phyloP scores from a whole-genome alignment of 2,888 invertebrate genomes.

The Ptychoptera albimana region DNA sequence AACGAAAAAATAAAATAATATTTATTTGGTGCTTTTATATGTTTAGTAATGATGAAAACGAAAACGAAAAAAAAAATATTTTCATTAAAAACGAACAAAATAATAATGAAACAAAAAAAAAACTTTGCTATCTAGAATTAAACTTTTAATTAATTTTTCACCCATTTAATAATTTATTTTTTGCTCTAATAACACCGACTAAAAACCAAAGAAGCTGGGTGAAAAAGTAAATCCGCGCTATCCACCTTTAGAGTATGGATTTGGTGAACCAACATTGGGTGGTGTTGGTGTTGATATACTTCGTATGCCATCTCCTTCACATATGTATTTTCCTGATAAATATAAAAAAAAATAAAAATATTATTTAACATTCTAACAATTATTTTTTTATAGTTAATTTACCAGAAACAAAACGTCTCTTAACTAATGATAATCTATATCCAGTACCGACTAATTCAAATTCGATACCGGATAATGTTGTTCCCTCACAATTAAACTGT shows the following conservation, averaged over 20 bases:
- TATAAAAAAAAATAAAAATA: slow-evolving; percentile 7
- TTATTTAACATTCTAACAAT: neutral
- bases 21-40: too few relatives aligned
- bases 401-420: slow-evolving; percentile 90
- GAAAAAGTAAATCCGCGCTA: slow-evolving; percentile 1
- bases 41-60: too few relatives aligned
- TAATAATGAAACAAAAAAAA: too few relatives aligned
- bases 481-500: slow-evolving; percentile 92
- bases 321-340: slow-evolving; percentile 57
- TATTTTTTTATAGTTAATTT: slow-evolving; percentile 16
- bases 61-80: too few relatives aligned
- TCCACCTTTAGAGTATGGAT: slow-evolving; percentile 24
- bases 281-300: slow-evolving; percentile 29
- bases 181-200: too few relatives aligned
- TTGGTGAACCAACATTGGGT: slow-evolving; percentile 28
- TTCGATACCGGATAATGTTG: slow-evolving; percentile 86
- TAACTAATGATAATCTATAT: slow-evolving; percentile 87
- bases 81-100: too few relatives aligned
- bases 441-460: slow-evolving; percentile 81
- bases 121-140: too few relatives aligned
- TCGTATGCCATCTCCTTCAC: slow-evolving; percentile 52
- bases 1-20: too few relatives aligned
- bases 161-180: too few relatives aligned
- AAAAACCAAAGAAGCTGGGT: neutral
- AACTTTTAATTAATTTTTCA: too few relatives aligned